These are phyloP conservation scores for Holotrichia oblita DNA, from an alignment of 1,140 invertebrate species.

Conservation along the genomic window DNA sequence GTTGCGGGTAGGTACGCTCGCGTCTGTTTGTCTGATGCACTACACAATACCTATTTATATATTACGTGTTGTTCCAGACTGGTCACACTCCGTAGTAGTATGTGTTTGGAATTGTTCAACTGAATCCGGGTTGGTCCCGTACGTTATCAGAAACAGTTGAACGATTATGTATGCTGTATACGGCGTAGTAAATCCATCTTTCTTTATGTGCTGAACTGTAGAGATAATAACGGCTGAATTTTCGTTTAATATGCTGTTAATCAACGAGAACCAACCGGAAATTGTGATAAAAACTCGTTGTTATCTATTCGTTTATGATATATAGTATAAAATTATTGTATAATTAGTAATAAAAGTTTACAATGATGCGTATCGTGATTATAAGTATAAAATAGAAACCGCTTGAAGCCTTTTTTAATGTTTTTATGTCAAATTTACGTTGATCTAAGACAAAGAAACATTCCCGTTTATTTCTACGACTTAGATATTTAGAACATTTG, in stretches of 20 bases:
- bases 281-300: background rate
- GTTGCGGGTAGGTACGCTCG: background rate
- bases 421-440: too few relatives aligned
- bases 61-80: background rate
- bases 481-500: too few relatives aligned
- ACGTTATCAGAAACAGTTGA: constrained; percentile 16
- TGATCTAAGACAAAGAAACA: too few relatives aligned
- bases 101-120: background rate
- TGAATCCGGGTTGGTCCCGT: background rate
- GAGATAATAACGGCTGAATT: background rate
- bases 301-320: background rate
- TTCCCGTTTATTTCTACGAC: too few relatives aligned
- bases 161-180: constrained; percentile 2
- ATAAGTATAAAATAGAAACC: too few relatives aligned
- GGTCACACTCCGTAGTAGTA: background rate
- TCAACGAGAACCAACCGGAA: background rate
- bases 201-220: constrained; percentile 2
- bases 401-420: too few relatives aligned
- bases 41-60: background rate
- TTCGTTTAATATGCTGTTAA: constrained; percentile 17
- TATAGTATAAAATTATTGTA: background rate
- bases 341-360: background rate
- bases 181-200: background rate
- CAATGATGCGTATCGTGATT: too few relatives aligned
- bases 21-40: background rate